Percentiles rank a stretch among this genome's conserved stretches.
These are phyloP conservation scores for Zeus faber DNA, from an alignment of 2,113 vertebrate species.

Conservation along the genomic window DNA sequence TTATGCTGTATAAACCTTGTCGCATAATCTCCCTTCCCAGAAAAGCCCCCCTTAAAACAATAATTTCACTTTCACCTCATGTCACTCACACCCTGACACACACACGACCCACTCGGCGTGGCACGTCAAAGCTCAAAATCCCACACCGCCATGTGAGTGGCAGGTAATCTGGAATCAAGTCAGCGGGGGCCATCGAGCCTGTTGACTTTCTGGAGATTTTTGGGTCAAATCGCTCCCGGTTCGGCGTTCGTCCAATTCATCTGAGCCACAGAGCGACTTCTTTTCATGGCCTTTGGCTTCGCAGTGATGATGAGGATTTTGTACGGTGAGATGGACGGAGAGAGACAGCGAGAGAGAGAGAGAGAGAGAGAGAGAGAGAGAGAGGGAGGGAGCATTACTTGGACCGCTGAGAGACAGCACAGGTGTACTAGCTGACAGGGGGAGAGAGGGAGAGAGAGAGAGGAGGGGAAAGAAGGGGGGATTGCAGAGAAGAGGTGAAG, in stretches of 20 bases:
- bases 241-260: too few relatives aligned
- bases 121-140: background rate
- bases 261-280: too few relatives aligned
- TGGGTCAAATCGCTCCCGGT: too few relatives aligned
- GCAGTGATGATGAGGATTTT: background rate
- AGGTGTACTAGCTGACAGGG: slow-evolving; percentile 44
- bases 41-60: too few relatives aligned
- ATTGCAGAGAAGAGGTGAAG: background rate
- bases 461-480: background rate
- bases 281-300: slow-evolving; percentile 23
- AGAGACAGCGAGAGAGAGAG: background rate
- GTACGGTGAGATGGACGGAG: slow-evolving; percentile 2
- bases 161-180: slow-evolving; percentile 28
- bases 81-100: background rate
- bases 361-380: slow-evolving; percentile 18
- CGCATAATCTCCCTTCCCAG: background rate
- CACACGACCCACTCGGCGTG: background rate
- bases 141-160: slow-evolving; percentile 16
- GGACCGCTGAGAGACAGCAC: slow-evolving; percentile 49
- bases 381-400: slow-evolving; percentile 35
- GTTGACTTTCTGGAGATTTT: too few relatives aligned
- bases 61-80: too few relatives aligned
- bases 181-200: slow-evolving; percentile 7
- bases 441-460: background rate
- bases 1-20: background rate